Conservation (phyloP, 2,888 invertebrate species). For the Malachius bipustulatus region DNA sequence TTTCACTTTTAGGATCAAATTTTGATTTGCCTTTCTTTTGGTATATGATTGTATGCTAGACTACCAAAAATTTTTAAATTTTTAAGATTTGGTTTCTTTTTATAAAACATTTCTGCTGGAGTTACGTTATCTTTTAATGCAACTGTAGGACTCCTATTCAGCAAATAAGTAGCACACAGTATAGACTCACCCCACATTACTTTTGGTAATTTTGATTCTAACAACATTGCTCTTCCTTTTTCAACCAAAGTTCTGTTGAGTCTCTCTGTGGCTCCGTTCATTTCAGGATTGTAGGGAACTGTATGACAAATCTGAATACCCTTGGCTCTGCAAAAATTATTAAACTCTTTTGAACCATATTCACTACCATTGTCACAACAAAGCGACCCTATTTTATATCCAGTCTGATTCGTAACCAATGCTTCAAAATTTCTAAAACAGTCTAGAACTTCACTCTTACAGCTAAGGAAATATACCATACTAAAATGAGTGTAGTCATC, state of each 20-base stretch:
- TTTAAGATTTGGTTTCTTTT: slow-evolving; percentile 25
- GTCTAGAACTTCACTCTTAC: slow-evolving; percentile 8
- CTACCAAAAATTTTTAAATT: too few species aligned
- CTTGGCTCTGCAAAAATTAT: slow-evolving; percentile 18
- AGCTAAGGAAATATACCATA: slow-evolving; percentile 20
- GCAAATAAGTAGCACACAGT: slow-evolving; percentile 25
- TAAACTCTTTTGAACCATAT: slow-evolving; percentile 26
- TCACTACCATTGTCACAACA: slow-evolving; percentile 25
- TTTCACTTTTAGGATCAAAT: too few species aligned
- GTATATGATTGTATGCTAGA: too few species aligned
- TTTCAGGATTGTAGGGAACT: slow-evolving; percentile 16
- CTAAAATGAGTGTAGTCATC: slow-evolving; percentile 28
- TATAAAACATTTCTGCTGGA: slow-evolving; percentile 29
- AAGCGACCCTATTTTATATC: slow-evolving; percentile 6
- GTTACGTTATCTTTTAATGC: slow-evolving; percentile 25
- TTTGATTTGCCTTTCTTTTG: too few species aligned
- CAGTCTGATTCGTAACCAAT: slow-evolving; percentile 12
- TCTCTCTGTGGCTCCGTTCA: too few species aligned
- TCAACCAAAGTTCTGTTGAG: too few species aligned
- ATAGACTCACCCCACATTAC: slow-evolving; percentile 30
- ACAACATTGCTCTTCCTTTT: slow-evolving; percentile 27
- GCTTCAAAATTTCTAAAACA: slow-evolving; percentile 22
- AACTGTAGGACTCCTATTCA: slow-evolving; percentile 28
- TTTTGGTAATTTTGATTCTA: slow-evolving; percentile 24
- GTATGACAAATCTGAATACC: slow-evolving; percentile 25